phyloP scores from a whole-genome alignment of 2,888 invertebrate genomes.

The Thymelicus acteon region DNA sequence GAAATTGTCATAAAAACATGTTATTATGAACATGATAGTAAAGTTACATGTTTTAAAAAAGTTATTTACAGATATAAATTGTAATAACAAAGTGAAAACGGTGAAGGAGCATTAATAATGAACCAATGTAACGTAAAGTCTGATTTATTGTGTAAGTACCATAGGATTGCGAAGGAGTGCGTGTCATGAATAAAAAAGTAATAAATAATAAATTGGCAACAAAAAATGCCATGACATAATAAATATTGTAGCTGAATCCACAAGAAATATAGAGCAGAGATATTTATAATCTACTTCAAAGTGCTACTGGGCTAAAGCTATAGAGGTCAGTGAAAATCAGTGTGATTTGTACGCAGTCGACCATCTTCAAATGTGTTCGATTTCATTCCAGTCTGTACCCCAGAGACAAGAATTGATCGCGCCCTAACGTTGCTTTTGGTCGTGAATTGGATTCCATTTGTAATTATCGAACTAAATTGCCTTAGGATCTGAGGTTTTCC shows the following conservation, averaged over 20 bases:
- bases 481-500: neutral
- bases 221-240: no score
- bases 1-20: no score
- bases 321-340: constrained; percentile 5
- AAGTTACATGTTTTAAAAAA: no score
- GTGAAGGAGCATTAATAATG: neutral
- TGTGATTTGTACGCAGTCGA: constrained; percentile 5
- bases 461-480: constrained; percentile 14
- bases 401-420: constrained; percentile 1
- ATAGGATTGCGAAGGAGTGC: neutral
- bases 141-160: neutral
- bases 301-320: neutral
- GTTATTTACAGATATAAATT: no score
- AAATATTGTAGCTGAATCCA: neutral
- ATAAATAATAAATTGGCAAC: neutral
- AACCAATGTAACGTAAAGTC: neutral
- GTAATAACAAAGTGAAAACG: neutral
- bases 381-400: constrained; percentile 2
- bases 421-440: neutral
- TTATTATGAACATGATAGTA: no score
- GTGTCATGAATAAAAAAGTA: neutral
- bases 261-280: neutral
- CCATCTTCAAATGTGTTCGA: neutral
- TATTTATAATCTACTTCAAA: neutral
- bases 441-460: constrained; percentile 10